Base-by-base conservation (phyloP, 2,113 vertebrate genomes). In the Motacilla tschutschensis region DNA sequence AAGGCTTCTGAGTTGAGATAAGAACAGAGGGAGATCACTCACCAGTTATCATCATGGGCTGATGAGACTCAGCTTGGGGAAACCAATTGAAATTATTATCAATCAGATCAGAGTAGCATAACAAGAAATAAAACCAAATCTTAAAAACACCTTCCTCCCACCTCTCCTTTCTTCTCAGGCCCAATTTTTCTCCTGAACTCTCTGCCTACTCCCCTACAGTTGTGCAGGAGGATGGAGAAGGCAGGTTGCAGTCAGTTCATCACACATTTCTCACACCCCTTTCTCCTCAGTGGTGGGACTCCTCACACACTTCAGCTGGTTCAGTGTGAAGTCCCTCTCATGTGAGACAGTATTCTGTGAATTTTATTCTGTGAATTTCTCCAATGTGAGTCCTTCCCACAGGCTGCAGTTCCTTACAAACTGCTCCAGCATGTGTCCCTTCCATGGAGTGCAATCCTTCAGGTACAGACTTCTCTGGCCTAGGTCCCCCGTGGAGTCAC, bases 241-340 rank as follows among this genome's bases (percentile, higher is more conserved):
- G 33, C 18, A 17, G 24, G 9, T 46, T 40, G 4, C 53, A 40
- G 11, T 24, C 33, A n/a, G 26, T 36, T 28, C 38, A 51, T 29
- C 44, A 40, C 16, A 25, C 0, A 0, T 33, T 59, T 25, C 33
- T 79, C 38, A 33, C 8, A 14, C 14, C 10, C 17, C 38, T 53
- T 59, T 51, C 24, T 58, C 14, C 20, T 46, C 24, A 26, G 28
- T 44, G n/a, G 28, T 6, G 35, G 6, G 24, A 29, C 11, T 59
- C 29, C 28, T 58, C 8, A 20, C 10, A 21, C 24, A 22, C 24
- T 79, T 65, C 13, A 12, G 15, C 44, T 58, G 20, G 24, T 22
- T 3, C 25, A 41, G 7, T 24, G 33, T 59, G 15, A 7, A 19
- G 21, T 71, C 17, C 25, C 29, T 83, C 21, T 50, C 4, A 1